phyloP scores from a whole-genome alignment of 2,113 vertebrate genomes.

The Atlantisia rogersi region DNA sequence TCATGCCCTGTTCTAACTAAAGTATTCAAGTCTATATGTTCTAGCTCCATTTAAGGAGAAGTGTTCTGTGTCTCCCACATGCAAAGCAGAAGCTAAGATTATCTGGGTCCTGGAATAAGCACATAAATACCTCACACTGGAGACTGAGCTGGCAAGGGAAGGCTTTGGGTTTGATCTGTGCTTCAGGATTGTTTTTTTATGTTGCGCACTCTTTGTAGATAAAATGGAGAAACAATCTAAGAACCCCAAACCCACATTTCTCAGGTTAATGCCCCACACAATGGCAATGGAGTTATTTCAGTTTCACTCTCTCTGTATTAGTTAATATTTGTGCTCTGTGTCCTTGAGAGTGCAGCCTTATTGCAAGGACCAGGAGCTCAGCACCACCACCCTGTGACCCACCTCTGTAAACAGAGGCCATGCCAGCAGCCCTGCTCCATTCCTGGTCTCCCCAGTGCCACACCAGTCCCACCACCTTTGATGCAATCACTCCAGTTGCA shows the following conservation, averaged over 20 bases:
- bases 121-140: not conserved
- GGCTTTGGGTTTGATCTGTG: not conserved
- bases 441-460: not conserved
- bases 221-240: not conserved
- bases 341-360: not conserved
- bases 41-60: not conserved
- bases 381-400: rapidly evolving
- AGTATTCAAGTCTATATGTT: not conserved
- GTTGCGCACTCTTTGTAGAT: not conserved
- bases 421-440: not conserved
- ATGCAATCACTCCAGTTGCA: not conserved
- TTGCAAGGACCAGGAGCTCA: not conserved
- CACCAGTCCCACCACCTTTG: not conserved
- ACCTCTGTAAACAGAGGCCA: not conserved
- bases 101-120: not conserved
- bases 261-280: not conserved
- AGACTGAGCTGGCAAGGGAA: not conserved
- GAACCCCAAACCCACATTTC: not conserved
- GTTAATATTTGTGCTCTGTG: not conserved
- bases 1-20: not conserved
- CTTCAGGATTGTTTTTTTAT: not conserved
- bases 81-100: not conserved
- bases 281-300: not conserved
- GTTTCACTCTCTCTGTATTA: not conserved
- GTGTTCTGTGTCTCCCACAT: not conserved